phyloP scores from a whole-genome alignment of 2,888 invertebrate genomes.

The Latrodectus hesperus region DNA sequence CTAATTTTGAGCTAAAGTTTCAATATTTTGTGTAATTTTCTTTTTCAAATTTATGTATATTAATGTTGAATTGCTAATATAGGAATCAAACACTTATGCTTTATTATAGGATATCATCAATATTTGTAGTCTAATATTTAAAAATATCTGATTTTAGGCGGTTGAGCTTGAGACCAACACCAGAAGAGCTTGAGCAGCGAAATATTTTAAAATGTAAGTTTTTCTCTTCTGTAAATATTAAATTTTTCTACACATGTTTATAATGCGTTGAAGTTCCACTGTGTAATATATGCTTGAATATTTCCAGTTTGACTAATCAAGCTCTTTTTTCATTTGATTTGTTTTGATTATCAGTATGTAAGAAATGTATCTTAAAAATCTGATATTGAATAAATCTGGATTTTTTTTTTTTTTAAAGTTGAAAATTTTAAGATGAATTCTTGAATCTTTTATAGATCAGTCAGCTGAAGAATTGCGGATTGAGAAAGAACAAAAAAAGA shows the following conservation, averaged over 20 bases:
- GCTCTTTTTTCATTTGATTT: neutral
- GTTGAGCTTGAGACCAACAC: constrained; percentile 97
- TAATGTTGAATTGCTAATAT: too few species aligned
- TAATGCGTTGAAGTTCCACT: too few species aligned
- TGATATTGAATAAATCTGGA: too few species aligned
- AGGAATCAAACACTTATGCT: too few species aligned
- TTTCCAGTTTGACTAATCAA: too few species aligned
- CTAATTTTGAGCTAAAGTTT: too few species aligned
- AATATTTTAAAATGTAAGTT: constrained; percentile 88
- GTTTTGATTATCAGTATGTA: neutral
- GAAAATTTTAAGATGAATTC: too few species aligned
- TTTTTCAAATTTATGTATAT: too few species aligned
- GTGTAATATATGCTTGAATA: neutral
- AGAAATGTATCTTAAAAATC: neutral
- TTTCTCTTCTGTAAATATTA: constrained; percentile 2
- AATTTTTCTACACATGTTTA: neutral
- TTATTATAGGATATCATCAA: too few species aligned
- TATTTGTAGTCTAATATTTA: too few species aligned
- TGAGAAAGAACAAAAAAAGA: constrained; percentile 96
- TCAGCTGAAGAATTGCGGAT: constrained; percentile 95
- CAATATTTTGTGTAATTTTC: too few species aligned
- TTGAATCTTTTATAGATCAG: constrained; percentile 79
- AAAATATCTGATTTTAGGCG: constrained; percentile 78
- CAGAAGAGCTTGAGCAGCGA: constrained; percentile 96
- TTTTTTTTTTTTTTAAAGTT: too few species aligned